phyloP scores from a whole-genome alignment of 2,888 invertebrate genomes.

The Ormia ochracea region DNA sequence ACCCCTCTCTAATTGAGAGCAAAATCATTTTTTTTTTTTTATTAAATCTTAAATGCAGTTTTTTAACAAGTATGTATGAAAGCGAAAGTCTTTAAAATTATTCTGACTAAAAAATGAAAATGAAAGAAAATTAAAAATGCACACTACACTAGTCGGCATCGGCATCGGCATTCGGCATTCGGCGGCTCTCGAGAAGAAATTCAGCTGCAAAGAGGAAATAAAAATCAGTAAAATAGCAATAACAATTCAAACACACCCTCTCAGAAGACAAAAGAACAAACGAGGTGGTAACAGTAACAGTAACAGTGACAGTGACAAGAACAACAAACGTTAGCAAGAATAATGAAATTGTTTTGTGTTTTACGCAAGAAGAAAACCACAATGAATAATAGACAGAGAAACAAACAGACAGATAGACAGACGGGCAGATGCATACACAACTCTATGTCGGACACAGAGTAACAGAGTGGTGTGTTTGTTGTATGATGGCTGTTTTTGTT shows the following conservation, averaged over 20 bases:
- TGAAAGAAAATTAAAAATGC: background rate
- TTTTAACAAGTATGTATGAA: background rate
- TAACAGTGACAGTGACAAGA: slow-evolving; percentile 25
- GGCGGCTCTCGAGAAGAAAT: slow-evolving; percentile 4
- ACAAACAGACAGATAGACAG: background rate
- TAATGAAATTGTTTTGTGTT: slow-evolving; percentile 25
- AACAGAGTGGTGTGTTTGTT: slow-evolving; percentile 46
- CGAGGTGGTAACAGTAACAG: slow-evolving; percentile 32
- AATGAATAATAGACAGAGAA: slow-evolving; percentile 5
- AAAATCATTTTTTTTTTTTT: background rate
- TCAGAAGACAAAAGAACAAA: slow-evolving; percentile 31
- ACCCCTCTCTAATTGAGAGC: slow-evolving; percentile 39
- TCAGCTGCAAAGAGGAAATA: slow-evolving; percentile 27
- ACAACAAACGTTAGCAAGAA: slow-evolving; percentile 52
- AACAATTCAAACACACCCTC: slow-evolving; percentile 47
- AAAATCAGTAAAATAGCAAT: slow-evolving; percentile 20
- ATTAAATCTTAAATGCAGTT: slow-evolving; percentile 12
- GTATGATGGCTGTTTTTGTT: slow-evolving; percentile 21
- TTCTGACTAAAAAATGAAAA: slow-evolving; percentile 6
- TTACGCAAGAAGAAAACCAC: slow-evolving; percentile 35
- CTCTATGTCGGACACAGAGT: slow-evolving; percentile 20
- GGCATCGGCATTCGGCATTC: too few relatives aligned
- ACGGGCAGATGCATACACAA: background rate
- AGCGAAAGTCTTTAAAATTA: slow-evolving; percentile 11
- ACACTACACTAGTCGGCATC: background rate